Conservation (phyloP, 1,140 invertebrate genomes). For the Laupala kohalensis region DNA sequence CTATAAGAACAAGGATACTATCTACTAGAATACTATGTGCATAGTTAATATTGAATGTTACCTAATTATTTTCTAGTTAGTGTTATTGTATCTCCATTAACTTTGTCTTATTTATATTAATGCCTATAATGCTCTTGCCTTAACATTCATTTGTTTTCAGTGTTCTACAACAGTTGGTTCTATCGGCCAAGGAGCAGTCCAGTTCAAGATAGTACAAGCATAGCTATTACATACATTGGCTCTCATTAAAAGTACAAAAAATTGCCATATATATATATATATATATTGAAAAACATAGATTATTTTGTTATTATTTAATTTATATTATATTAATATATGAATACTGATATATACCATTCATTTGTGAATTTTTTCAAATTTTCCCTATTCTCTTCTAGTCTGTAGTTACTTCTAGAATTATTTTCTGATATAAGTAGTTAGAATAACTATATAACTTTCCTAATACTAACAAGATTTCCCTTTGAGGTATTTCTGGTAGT, state of each 20-base stretch:
- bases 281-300: not conserved
- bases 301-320: not conserved
- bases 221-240: conserved; percentile 53
- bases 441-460: no score
- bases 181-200: conserved; percentile 55
- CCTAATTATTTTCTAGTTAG: no score
- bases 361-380: not conserved
- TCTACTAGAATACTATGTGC: no score
- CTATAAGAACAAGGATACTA: no score
- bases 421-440: no score
- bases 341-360: not conserved
- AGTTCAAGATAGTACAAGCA: conserved; percentile 35
- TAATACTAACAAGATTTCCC: no score
- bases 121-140: not conserved
- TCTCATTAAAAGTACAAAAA: conserved; percentile 26
- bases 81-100: no score
- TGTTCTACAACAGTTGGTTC: conserved; percentile 76
- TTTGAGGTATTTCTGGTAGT: no score
- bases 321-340: not conserved
- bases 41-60: no score
- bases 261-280: not conserved
- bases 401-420: no score
- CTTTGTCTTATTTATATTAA: no score
- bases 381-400: no score
- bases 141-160: conserved; percentile 28